Evolutionary conservation across 2,797 vertebrate genomes (phyloP).

Genomic region (Lacerta viridis): DNA sequence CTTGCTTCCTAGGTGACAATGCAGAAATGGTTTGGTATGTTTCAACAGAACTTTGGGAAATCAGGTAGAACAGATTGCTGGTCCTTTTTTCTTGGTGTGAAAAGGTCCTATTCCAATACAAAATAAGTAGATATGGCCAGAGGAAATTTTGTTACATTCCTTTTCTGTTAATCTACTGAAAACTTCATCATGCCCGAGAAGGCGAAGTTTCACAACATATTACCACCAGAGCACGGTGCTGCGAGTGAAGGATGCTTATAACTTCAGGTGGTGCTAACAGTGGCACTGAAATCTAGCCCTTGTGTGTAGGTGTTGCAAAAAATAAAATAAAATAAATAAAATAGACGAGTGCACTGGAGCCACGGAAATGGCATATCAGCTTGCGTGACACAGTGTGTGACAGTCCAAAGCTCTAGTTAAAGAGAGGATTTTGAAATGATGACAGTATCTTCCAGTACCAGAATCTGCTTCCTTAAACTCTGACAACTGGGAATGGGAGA

Average conservation of each 20-base stretch:
- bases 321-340: neutral
- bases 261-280: neutral
- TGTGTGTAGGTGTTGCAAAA: neutral
- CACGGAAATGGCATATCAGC: conserved; percentile 19
- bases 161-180: neutral
- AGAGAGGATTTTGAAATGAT: conserved; percentile 44
- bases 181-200: rapidly evolving
- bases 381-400: conserved; percentile 58
- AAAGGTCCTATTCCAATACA: neutral
- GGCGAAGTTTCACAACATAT: neutral
- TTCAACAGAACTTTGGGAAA: neutral
- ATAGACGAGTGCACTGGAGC: neutral
- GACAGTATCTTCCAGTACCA: conserved; percentile 12
- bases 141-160: neutral
- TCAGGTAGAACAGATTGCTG: neutral
- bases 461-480: conserved; percentile 54
- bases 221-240: neutral
- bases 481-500: conserved; percentile 45
- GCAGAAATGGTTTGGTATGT: too few relatives aligned
- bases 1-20: too few relatives aligned
- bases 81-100: neutral
- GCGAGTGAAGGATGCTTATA: neutral
- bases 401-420: conserved; percentile 49
- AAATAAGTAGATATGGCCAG: neutral
- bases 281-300: conserved; percentile 12